Evolutionary conservation across 1,140 invertebrate species (phyloP).

Genomic region (Euwallacea similis): DNA sequence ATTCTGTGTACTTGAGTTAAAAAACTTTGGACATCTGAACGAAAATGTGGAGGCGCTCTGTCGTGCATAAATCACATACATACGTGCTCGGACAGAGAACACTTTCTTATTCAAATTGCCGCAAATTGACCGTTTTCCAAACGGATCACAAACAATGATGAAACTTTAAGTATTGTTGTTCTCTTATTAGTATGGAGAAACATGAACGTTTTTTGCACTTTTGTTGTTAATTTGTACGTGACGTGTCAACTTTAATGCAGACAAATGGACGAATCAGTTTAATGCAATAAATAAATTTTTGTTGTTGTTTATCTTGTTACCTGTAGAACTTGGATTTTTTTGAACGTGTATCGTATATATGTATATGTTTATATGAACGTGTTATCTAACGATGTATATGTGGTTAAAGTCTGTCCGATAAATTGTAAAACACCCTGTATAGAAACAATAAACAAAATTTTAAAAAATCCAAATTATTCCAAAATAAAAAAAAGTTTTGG

Average conservation of each 20-base stretch:
- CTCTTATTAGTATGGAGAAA: background rate
- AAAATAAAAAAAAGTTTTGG: too few species aligned
- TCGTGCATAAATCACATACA: too few species aligned
- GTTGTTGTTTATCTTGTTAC: background rate
- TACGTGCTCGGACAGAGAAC: background rate
- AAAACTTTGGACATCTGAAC: too few species aligned
- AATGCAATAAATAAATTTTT: background rate
- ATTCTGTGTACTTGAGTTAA: too few species aligned
- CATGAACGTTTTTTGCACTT: background rate
- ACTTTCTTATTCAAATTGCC: constrained; percentile 5
- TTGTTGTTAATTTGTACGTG: background rate
- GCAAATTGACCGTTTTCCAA: constrained; percentile 15
- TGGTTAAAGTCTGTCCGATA: background rate
- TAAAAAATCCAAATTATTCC: too few species aligned
- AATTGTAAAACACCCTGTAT: too few species aligned
- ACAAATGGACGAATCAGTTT: background rate
- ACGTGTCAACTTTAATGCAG: background rate
- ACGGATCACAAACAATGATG: constrained; percentile 3
- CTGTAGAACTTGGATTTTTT: background rate
- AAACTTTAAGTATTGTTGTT: background rate
- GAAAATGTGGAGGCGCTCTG: too few species aligned
- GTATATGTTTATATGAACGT: background rate
- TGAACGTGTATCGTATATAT: too few species aligned
- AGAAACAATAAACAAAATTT: too few species aligned
- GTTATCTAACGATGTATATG: constrained; percentile 4